These are phyloP conservation scores for Ataeniobius toweri DNA, from an alignment of 2,797 vertebrate species.

Conservation along the genomic window DNA sequence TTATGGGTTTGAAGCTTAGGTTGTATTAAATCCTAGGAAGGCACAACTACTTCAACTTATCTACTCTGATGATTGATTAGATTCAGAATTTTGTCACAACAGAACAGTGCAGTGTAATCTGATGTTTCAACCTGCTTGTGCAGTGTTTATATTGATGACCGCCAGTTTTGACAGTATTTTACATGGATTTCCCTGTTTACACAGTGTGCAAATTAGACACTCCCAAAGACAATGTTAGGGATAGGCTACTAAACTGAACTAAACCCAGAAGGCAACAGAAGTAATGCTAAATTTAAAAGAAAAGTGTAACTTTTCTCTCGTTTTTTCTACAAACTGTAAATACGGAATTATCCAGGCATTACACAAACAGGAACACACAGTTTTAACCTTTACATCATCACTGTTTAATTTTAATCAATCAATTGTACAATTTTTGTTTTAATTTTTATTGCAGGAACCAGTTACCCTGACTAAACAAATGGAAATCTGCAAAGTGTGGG, in stretches of 20 bases:
- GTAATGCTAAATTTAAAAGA: not conserved
- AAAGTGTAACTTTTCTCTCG: not conserved
- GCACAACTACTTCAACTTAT: conserved; percentile 7
- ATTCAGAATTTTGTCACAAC: not conserved
- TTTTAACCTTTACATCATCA: not conserved
- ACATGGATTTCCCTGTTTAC: conserved; percentile 28
- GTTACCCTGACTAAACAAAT: not conserved
- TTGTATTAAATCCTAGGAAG: conserved; percentile 4
- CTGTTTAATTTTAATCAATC: too few relatives aligned
- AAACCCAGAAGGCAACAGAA: not conserved
- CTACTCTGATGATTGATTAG: not conserved
- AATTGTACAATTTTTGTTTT: too few relatives aligned
- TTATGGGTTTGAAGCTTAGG: conserved; percentile 14
- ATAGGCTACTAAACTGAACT: conserved; percentile 5
- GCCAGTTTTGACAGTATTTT: not conserved
- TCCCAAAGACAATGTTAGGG: conserved; percentile 16
- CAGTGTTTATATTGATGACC: conserved; percentile 9
- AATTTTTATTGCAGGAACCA: too few relatives aligned
- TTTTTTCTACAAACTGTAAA: not conserved
- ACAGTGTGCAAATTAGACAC: conserved; percentile 32
- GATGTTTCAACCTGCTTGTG: not conserved
- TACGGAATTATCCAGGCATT: not conserved
- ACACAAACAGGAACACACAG: not conserved
- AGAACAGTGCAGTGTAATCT: not conserved
- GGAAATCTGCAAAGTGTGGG: not conserved